Base-by-base conservation (phyloP, 2,113 vertebrate species). In the Okapia johnstoni region DNA sequence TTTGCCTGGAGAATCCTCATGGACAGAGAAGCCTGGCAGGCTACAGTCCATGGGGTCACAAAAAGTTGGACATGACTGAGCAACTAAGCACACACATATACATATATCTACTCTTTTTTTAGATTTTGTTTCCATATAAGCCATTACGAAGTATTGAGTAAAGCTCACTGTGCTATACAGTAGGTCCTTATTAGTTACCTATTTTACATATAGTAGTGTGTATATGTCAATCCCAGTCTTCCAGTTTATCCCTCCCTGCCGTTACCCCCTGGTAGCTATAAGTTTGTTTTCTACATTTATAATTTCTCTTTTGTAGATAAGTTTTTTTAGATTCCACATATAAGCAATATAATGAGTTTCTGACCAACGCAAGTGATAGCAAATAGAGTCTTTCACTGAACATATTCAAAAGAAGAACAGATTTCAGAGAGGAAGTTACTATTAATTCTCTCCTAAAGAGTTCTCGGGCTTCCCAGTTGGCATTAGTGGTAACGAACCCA, bases 41-140 rank as follows among this genome's bases (percentile, higher is more conserved):
- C 63, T 36, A 36, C 19, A 23, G 5, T 23, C n/a, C 63, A 23
- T 36, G n/a, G 19, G 63, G 19, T 70, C n/a, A 70, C n/a, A 70
- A 70, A 11, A 70, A 11, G n/a, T 36, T 9, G 0, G 63, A 70
- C n/a, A 70, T 0, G 5, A 36, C 19, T 70, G 19, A 70, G 63
- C 5, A 70, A 36, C 63, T 36, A 36, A 70, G n/a, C 63, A 70
- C 19, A 70, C 19, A 23, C n/a, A 36, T 25, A 73, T 40, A 14
- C 36, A 43, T 73, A 7, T 14, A 73, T 6, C 21, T 43, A 73
- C 36, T 43, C 11, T 73, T 43, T 43, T 43, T 73, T 43, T 25
- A 43, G 36, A 25, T 23, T 25, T 11, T 73, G 6, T 43, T 73
- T 73, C 70, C 70, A 25, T 40, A 25, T 25, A 43, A 21, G 36